phyloP scores from a whole-genome alignment of 2,113 vertebrate genomes.

The Rhinogobius similis region DNA sequence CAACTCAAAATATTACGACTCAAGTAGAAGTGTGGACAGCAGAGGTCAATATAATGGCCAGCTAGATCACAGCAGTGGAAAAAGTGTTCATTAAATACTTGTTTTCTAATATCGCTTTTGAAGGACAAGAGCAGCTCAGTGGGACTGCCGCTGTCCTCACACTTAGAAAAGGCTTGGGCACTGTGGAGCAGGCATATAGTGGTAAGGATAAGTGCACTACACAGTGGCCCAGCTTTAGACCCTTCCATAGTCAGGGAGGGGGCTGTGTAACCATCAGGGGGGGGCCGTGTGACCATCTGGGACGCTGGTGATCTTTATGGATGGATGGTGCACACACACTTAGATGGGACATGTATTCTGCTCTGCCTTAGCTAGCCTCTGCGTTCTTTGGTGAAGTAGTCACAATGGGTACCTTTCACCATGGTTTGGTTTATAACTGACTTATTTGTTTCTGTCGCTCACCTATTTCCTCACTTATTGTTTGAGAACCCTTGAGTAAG shows the following conservation, averaged over 20 bases:
- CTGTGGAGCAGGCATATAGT: constrained; percentile 60
- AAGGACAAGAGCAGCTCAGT: constrained; percentile 37
- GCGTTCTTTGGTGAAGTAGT: constrained; percentile 65
- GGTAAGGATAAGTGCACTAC: constrained; percentile 68
- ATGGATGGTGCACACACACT: constrained; percentile 19
- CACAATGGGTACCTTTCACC: not conserved
- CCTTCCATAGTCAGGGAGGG: constrained; percentile 13
- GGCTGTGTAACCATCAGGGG: constrained; percentile 38
- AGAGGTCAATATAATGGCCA: constrained; percentile 6
- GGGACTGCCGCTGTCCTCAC: constrained; percentile 24
- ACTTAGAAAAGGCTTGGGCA: constrained; percentile 25
- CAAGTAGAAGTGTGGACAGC: constrained; percentile 4
- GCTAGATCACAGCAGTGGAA: not conserved
- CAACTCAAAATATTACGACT: not conserved
- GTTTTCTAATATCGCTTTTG: not conserved
- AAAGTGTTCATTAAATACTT: not conserved
- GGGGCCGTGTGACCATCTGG: constrained; percentile 20
- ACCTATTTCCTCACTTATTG: not conserved
- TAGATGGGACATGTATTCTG: constrained; percentile 11
- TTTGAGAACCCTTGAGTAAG: not conserved
- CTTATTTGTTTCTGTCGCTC: not conserved
- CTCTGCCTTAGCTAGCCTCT: constrained; percentile 28
- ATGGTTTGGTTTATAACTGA: not conserved
- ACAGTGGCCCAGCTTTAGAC: constrained; percentile 39
- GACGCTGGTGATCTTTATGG: constrained; percentile 62